These are phyloP conservation scores for Trissonchulus latispiculum DNA, from an alignment of 2,888 invertebrate genomes.

Conservation along the genomic window DNA sequence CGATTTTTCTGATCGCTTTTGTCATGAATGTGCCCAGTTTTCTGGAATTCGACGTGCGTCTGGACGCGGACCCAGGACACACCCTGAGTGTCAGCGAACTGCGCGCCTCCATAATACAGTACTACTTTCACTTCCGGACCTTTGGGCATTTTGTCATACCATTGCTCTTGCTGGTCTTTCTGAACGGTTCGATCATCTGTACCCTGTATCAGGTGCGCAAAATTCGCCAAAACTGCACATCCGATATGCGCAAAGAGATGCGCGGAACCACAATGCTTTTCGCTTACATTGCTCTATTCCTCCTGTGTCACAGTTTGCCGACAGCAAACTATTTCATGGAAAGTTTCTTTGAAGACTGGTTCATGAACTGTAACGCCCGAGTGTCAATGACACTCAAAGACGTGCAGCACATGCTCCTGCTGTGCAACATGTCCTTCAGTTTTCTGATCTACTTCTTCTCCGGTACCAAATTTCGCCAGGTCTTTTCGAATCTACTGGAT, in stretches of 20 bases:
- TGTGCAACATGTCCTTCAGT: neutral
- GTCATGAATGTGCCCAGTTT: conserved; percentile 7
- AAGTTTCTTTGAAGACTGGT: neutral
- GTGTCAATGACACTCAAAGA: conserved; percentile 6
- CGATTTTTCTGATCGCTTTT: neutral
- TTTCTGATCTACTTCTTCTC: neutral
- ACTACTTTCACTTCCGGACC: neutral
- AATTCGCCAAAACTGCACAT: neutral
- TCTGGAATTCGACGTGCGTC: neutral
- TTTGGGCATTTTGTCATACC: neutral
- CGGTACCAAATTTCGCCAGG: neutral
- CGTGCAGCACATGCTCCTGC: neutral
- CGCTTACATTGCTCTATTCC: conserved; percentile 2
- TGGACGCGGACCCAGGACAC: neutral
- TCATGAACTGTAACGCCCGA: neutral
- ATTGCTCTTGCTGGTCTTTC: neutral
- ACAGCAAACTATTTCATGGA: conserved; percentile 3
- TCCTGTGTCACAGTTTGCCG: neutral
- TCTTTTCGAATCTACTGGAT: too few relatives aligned
- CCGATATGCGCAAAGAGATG: too few relatives aligned
- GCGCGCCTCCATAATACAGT: neutral
- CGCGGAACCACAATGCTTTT: conserved; percentile 6
- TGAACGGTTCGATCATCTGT: too few relatives aligned
- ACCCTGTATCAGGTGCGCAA: neutral
- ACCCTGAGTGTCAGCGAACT: neutral